A percentile compares a stretch with the other conserved stretches of the same genome.
These are phyloP conservation scores for Astropecten irregularis DNA, from an alignment of 53 echinoderm and acorn worm genomes.

Conservation along the genomic window DNA sequence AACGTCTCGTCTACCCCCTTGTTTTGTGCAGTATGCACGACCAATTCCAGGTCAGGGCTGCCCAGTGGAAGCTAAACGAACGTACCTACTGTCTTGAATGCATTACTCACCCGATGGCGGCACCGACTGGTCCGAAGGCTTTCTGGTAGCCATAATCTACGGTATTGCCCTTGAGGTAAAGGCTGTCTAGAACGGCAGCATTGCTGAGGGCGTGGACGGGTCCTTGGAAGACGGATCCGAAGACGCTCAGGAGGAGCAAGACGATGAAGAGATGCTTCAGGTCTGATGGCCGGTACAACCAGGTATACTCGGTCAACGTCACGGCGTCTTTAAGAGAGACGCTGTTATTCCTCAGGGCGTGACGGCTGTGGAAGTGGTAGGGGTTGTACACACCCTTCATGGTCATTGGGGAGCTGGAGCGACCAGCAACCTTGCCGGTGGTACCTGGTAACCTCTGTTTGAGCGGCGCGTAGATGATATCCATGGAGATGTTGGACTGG, in stretches of 20 bases:
- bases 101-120: constrained; percentile 58
- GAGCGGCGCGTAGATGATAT: constrained; percentile 50
- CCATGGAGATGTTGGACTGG: constrained; percentile 22
- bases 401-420: neutral
- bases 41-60: too few relatives aligned
- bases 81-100: too few relatives aligned
- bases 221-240: constrained; percentile 60
- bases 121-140: constrained; percentile 62
- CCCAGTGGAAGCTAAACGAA: too few relatives aligned
- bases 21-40: too few relatives aligned
- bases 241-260: constrained; percentile 47
- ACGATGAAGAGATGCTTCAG: constrained; percentile 38
- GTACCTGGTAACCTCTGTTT: constrained; percentile 21
- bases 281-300: constrained; percentile 52
- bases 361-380: constrained; percentile 4
- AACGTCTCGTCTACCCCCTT: too few relatives aligned
- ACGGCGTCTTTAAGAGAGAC: neutral
- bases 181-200: constrained; percentile 50
- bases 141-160: constrained; percentile 64
- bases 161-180: constrained; percentile 49
- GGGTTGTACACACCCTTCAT: neutral
- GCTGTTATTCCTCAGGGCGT: neutral
- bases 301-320: constrained; percentile 34
- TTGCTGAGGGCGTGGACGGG: constrained; percentile 57
- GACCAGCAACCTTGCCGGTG: neutral